Evolutionary conservation across 2,797 vertebrate species (phyloP), one percentile per base, ranked within the genome.

Genomic region (Halcyon smyrnensis): DNA sequence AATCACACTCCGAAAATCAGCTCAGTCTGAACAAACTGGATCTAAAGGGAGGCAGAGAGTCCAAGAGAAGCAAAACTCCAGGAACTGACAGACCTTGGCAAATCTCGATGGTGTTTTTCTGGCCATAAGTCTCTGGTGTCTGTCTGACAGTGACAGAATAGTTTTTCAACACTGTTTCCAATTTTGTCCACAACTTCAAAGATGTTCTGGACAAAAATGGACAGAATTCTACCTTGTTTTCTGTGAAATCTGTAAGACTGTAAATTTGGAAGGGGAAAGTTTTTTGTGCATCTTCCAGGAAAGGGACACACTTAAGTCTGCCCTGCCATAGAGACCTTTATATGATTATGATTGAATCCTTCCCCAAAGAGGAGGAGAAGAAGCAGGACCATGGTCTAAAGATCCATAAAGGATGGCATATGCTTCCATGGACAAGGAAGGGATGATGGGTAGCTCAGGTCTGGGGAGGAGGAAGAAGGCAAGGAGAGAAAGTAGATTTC

Each of bases 371-470:
- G 20, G 34, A 73, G 65, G 48, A 81, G n/a, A 77, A 56, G 25
- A 39, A 95, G 34, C 8, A 62, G 25, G 7, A 48, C 9, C 8
- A 64, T 8, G 4, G 20, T 57, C 37, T 70, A 50, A 85, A 80
- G 76, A 34, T 6, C 9, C 23, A 37, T 46, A 74, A 83, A 65
- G 8, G 10, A 36, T 43, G 62, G 11, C 51, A 64, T 25, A 41
- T 1, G 3, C 4, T 2, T 2, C 41, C 6, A 2, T 59, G 65
- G 37, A 20, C 20, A 70, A 54, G 30, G 28, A 82, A 36, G 2
- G 2, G 25, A 14, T 71, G 20, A 62, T 39, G 20, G 6, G 21
- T 73, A 15, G 9, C 23, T 65, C 56, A 70, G 37, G 2, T 46
- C 34, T 75, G 15, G 8, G 14, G 67, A 54, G 24, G 50, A 76